A percentile compares a stretch with the other conserved stretches of the same genome.
Conservation (phyloP, 2,888 invertebrate genomes). For the Pollenia amentaria region DNA sequence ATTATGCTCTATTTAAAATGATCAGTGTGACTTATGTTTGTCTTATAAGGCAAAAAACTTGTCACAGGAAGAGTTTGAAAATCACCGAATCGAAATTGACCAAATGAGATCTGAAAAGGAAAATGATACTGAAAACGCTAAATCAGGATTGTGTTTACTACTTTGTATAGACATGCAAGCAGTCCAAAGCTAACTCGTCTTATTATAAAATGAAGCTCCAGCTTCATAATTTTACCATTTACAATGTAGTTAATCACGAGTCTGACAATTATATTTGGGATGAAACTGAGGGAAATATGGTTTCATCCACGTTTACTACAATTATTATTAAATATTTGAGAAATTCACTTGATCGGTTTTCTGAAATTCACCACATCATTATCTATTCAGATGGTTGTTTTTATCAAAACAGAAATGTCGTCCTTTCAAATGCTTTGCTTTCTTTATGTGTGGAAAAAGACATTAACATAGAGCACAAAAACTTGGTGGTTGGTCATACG, state of each 20-base stretch:
- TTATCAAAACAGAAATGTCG: conserved; percentile 46
- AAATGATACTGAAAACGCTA: conserved; percentile 40
- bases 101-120: too few relatives aligned
- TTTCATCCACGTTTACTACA: conserved; percentile 24
- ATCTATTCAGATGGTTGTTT: conserved; percentile 56
- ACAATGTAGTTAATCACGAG: too few relatives aligned
- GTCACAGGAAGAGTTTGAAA: too few relatives aligned
- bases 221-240: too few relatives aligned
- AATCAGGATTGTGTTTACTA: conserved; percentile 33
- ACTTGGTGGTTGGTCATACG: too few relatives aligned
- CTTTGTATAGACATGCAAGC: conserved; percentile 47
- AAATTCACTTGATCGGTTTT: conserved; percentile 17
- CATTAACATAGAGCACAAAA: conserved; percentile 20
- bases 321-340: conserved; percentile 27
- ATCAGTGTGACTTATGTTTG: too few relatives aligned
- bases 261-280: too few relatives aligned
- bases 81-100: too few relatives aligned
- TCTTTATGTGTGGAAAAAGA: conserved; percentile 22
- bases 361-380: conserved; percentile 39
- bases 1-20: conserved; percentile 43
- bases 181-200: conserved; percentile 33
- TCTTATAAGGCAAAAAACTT: too few relatives aligned
- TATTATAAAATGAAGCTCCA: too few relatives aligned
- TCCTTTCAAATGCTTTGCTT: not conserved
- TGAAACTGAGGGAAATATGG: conserved; percentile 12